A percentile compares a stretch with the other conserved stretches of the same genome.
Evolutionary conservation across 2,888 invertebrate species (phyloP).

Genomic region (Adela reaumurella): DNA sequence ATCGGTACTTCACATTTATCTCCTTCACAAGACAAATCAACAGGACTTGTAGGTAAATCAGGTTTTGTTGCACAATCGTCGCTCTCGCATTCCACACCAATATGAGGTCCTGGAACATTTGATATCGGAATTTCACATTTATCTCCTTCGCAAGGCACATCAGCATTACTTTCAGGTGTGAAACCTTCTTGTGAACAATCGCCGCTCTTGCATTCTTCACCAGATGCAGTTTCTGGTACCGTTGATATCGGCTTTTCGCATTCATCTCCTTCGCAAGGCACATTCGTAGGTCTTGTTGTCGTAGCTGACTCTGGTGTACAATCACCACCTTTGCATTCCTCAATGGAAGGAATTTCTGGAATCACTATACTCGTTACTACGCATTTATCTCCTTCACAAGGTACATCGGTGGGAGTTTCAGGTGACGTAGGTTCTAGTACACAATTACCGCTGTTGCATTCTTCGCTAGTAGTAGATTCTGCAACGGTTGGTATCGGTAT

Average conservation of each 20-base stretch:
- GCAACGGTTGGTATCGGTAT: no score
- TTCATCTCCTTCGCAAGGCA: slow-evolving; percentile 1
- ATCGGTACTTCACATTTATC: background rate
- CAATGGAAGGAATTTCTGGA: no score
- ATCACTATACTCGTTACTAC: no score
- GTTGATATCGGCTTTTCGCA: background rate
- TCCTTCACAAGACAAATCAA: no score
- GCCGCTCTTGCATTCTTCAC: background rate
- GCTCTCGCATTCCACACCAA: background rate
- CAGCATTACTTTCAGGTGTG: no score
- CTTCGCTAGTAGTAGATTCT: no score
- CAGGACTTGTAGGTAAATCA: background rate
- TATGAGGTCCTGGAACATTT: background rate
- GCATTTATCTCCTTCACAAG: slow-evolving; percentile 14
- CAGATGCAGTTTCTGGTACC: background rate
- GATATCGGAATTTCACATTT: background rate
- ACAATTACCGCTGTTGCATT: no score
- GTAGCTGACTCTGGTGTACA: no score
- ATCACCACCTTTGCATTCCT: no score
- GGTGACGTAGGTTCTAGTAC: no score
- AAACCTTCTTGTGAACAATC: background rate
- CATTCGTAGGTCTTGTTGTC: no score
- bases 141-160: slow-evolving; percentile 1
- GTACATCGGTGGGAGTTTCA: no score
- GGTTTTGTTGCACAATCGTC: background rate